These are phyloP conservation scores for Pseudochaenichthys georgianus DNA, from an alignment of 2,797 vertebrate genomes.

Conservation along the genomic window DNA sequence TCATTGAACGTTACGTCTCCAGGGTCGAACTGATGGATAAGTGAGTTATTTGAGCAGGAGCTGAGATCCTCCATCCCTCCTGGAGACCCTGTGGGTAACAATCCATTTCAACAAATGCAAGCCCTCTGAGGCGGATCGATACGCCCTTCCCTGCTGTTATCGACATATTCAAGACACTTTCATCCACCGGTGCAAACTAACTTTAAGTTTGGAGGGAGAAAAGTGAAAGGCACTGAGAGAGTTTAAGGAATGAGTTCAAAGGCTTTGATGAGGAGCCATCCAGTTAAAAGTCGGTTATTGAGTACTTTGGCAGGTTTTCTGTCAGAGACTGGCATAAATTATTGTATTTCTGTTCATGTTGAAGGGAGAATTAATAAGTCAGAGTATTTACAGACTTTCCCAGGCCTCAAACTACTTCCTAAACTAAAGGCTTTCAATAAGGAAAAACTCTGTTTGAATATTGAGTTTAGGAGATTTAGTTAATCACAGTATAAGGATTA, in stretches of 20 bases:
- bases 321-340: neutral
- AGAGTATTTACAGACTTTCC: neutral
- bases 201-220: neutral
- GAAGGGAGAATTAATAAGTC: neutral
- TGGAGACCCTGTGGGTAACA: slow-evolving; percentile 37
- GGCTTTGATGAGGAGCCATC: neutral
- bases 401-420: neutral
- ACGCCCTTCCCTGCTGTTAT: neutral
- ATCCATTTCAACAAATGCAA: slow-evolving; percentile 44
- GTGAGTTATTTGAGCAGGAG: slow-evolving; percentile 17
- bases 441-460: neutral
- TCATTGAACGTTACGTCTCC: slow-evolving; percentile 1
- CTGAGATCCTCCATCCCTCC: slow-evolving; percentile 17
- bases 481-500: slow-evolving; percentile 4
- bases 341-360: neutral
- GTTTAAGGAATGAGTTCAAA: neutral
- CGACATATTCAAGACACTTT: slow-evolving; percentile 34
- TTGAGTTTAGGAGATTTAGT: neutral
- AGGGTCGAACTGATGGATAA: neutral
- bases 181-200: slow-evolving; percentile 16
- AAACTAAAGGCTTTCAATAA: slow-evolving; percentile 4
- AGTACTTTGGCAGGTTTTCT: neutral
- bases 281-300: neutral
- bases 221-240: neutral
- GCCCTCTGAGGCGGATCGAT: slow-evolving; percentile 37